Evolutionary conservation across 2,888 invertebrate genomes (phyloP), one percentile per base, ranked within the genome.

Genomic region (Polyommatus iphigenia): DNA sequence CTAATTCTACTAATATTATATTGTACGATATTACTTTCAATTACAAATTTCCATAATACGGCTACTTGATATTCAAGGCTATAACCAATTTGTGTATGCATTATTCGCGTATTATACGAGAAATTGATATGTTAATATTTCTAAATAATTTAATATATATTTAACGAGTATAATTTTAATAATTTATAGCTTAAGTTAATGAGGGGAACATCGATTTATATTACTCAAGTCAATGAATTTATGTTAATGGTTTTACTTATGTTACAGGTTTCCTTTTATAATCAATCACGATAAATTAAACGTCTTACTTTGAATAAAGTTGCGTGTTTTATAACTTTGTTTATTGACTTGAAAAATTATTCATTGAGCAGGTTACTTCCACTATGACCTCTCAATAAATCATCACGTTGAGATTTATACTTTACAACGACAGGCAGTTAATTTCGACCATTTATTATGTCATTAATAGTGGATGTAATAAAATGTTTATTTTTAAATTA

Each of bases 231-330:
- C 75, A 15, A 29, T 54, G 15, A 62, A 77, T 77, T 80, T 78
- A 78, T 79, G 78, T 76, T 76, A 71, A 41, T 67, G 76, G 78
- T 77, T 78, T 80, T 78, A 80, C 80, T 80, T 78, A 81, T 79
- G 77, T 76, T 78, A 79, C 72, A 78, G 77, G 78, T 50, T 79
- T 78, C 77, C 76, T 76, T 80, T 78, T 71, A 76, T 78, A 79
- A 83, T 82, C 81, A 82, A 83, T 83, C 82, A 82, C 80, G 79
- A 79, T 79, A 81, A 83, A 82, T 83, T 82, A 81, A 82, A 81
- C 80, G 82, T 82, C 80, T 81, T 79, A 79, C 78, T 81, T 78
- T 36, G 78, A 81, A 80, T 76, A 79, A 78, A 72, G 76, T 80
- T 81, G 80, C 80, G 78, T 82, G 78, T 76, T 81, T 80, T 81